Conservation (phyloP, 35 echinoderm and acorn worm species). For the Acanthaster planci region DNA sequence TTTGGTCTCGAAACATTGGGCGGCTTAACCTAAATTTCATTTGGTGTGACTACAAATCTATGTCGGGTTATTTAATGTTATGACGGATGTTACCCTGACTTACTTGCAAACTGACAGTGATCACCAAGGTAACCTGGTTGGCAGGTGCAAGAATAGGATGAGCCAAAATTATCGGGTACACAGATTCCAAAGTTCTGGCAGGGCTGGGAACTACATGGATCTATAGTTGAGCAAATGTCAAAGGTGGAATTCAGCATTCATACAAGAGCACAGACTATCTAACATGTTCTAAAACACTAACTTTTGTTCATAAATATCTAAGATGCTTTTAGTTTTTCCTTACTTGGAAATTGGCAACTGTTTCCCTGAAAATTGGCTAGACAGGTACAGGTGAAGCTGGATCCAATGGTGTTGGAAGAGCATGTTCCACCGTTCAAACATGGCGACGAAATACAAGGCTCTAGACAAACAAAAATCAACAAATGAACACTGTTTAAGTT, state of each 20-base stretch:
- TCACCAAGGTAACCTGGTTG: conserved; percentile 11
- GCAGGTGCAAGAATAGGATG: conserved; percentile 24
- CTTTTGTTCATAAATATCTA: no score
- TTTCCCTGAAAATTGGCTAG: conserved; percentile 38
- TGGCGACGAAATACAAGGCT: conserved; percentile 60
- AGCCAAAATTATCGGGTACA: neutral
- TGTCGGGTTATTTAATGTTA: no score
- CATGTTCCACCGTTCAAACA: conserved; percentile 69
- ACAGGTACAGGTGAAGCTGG: conserved; percentile 55
- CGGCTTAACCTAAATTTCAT: no score
- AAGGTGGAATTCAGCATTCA: neutral
- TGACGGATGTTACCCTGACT: neutral
- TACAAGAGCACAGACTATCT: neutral
- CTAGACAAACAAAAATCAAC: conserved; percentile 1
- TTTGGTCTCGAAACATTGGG: no score
- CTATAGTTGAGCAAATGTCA: conserved; percentile 10
- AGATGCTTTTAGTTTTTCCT: neutral
- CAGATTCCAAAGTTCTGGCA: conserved; percentile 72
- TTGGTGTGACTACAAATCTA: no score
- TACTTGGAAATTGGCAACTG: conserved; percentile 67
- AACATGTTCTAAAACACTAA: no score
- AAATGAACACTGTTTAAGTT: no score
- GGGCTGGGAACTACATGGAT: conserved; percentile 49
- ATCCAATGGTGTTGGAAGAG: conserved; percentile 27
- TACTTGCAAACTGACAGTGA: conserved; percentile 46